Base-by-base conservation (phyloP, 2,888 invertebrate genomes). In the Ditula angustiorana region DNA sequence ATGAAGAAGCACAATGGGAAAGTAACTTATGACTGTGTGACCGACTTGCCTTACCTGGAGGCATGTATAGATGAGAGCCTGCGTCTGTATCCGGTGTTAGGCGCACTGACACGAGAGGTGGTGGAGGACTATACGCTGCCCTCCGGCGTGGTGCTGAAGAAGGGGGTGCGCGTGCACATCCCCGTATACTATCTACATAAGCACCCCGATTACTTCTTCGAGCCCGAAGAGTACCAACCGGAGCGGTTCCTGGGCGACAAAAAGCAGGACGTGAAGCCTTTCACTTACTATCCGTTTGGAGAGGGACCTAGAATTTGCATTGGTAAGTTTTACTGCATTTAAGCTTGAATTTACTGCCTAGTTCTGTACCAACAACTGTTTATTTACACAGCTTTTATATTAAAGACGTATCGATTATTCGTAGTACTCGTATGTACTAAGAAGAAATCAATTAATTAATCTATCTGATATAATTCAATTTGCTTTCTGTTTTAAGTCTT, bases 221-320 rank as follows among this genome's bases (percentile, higher is more conserved):
- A 89, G 0, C 90, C 90, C 0, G 78, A 87, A 4, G 44, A 70
- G 60, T 91, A 71, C 59, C 70, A 66, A 0, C 91, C 90, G 0
- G 87, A 89, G 50, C 71, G 91, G 24, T 90, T 90, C 68, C 65
- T 83, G 0, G 73, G 73, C 0, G 83, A 80, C 1, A 74, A 81
- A 19, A 87, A 75, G 52, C 61, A 69, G 0, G 75, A 80, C 11
- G 76, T 89, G 2, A 81, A 67, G 19, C 86, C 83, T 0, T 88
- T 80, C 53, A 85, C 84, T 0, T 90, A 83, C 64, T 69, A 88
- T 52, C 88, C 90, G 0, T 91, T 89, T 63, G 90, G 90, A 11
- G 89, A 86, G 65, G 89, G 90, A 1, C 87, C 82, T 0, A 79
- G 89, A 64, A 73, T 80, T 44, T 90, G 90, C 66, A 79, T 90